Base-by-base conservation (phyloP, 2,113 vertebrate genomes). In the Macquaria ambigua region DNA sequence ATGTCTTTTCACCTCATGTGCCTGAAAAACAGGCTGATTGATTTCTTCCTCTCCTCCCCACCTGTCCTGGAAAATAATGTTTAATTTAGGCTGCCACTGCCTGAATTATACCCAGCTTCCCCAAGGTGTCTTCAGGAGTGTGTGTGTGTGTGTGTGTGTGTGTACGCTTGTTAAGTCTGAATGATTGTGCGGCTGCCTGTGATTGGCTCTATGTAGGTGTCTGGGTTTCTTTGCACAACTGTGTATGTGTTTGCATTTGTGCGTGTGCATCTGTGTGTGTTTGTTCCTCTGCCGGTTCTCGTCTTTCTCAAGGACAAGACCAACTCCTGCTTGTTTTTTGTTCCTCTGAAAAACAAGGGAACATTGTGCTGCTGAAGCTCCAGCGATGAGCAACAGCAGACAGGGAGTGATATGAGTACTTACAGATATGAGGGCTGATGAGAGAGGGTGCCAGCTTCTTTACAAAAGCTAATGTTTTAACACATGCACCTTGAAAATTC, bases 231-330 rank as follows among this genome's bases (percentile, higher is more conserved):
- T 55, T 67, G 43, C 74, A 53, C 39, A 74, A 46, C 56, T 50
- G 58, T 66, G 69, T 18, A 5, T 37, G 61, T 59, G 74, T 78
- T 70, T 76, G 59, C 55, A 67, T 77, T 43, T 3, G 37, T 73
- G 62, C 4, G 25, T n/a, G 58, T 39, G 39, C 58, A 52, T 72
- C 25, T 34, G 83, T 34, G 77, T 72, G 61, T 76, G 74, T 78
- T 25, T 83, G 73, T 75, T 73, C 64, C 46, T 55, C 39, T 56
- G 39, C 73, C 21, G 59, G 8, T 87, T 83, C 64, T 74, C 10
- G 5, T 66, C 63, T 81, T 56, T 90, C 83, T 91, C 91, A 87
- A 90, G 90, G 85, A 88, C 90, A 70, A 63, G 43, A 58, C 31
- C 61, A 64, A 55, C 85, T 83, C 31, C 62, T 52, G 77, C 80